Base-by-base conservation (phyloP, 2,888 invertebrate genomes). In the Pherbina coryleti region DNA sequence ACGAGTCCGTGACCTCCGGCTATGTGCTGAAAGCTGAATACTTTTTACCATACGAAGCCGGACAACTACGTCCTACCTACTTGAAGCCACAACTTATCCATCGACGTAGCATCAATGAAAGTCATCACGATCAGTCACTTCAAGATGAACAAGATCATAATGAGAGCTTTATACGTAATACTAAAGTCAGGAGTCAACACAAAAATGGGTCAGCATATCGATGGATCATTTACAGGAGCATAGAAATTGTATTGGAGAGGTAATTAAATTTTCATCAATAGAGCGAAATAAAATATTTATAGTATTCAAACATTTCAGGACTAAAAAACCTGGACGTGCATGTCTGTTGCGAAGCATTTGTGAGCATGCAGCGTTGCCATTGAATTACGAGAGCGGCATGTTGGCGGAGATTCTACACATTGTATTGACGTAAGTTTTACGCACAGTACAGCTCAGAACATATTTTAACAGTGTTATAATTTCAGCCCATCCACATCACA, bases 281-380 rank as follows among this genome's bases (percentile, higher is more conserved):
- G 8, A 3, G n/a, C 9, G 3, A 19, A 19, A 57, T 19, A 14
- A 25, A 28, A 14, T 5, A 19, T 25, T n/a, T n/a, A 5, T 22
- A n/a, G 31, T 53, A 25, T 28, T 8, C 34, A 34, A 19, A 11
- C 11, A 9, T 31, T 57, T 34, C 49, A 94, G 93, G 84, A 92
- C 93, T 83, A 92, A 93, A 17, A 91, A 93, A 82, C 91, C 92
- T 75, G 94, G 94, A 7, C 92, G 93, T 81, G 92, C 92, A 53
- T 96, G 96, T 89, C 88, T 96, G 82, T 90, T 95, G 81, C 92
- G 94, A 83, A 92, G 93, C 82, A 94, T 96, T 86, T 96, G 96
- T 86, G 95, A 96, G 87, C 92, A 93, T 37, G 93, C 95, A 0
- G 92, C 93, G 83, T 91, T 92, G 79, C 93, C 94, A 72, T 92